These are phyloP conservation scores for Phenganax marumi DNA, from an alignment of 92 coral and sea anemone genomes.

Conservation along the genomic window DNA sequence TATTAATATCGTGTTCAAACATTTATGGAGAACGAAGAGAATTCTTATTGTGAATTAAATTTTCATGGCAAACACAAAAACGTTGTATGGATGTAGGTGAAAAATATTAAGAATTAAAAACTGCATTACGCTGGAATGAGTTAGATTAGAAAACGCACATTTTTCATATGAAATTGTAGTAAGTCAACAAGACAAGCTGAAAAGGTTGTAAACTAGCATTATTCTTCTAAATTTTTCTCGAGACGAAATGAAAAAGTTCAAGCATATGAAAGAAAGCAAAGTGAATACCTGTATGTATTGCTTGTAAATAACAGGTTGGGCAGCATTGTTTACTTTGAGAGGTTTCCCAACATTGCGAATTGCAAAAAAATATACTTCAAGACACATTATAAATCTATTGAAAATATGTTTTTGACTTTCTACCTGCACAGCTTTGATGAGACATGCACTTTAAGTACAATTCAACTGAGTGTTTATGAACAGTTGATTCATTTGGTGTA, in stretches of 20 bases:
- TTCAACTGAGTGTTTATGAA: too few relatives aligned
- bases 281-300: slow-evolving; percentile 27
- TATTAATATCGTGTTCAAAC: slow-evolving; percentile 45
- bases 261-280: not conserved
- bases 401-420: too few relatives aligned
- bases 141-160: not conserved
- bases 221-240: too few relatives aligned
- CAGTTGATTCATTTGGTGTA: too few relatives aligned
- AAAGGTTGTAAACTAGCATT: not conserved
- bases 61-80: slow-evolving; percentile 32
- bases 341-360: not conserved
- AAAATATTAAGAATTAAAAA: slow-evolving; percentile 22
- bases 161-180: not conserved
- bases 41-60: slow-evolving; percentile 36
- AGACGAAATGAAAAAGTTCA: too few relatives aligned
- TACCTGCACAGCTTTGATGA: too few relatives aligned
- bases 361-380: too few relatives aligned
- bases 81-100: not conserved
- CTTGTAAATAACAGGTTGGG: slow-evolving; percentile 28
- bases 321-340: slow-evolving; percentile 4
- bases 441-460: too few relatives aligned
- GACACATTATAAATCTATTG: too few relatives aligned
- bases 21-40: slow-evolving; percentile 41
- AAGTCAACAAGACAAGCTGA: not conserved
- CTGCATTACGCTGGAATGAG: not conserved